Conservation (phyloP, 2,888 invertebrate species). For the Endotricha flammealis region DNA sequence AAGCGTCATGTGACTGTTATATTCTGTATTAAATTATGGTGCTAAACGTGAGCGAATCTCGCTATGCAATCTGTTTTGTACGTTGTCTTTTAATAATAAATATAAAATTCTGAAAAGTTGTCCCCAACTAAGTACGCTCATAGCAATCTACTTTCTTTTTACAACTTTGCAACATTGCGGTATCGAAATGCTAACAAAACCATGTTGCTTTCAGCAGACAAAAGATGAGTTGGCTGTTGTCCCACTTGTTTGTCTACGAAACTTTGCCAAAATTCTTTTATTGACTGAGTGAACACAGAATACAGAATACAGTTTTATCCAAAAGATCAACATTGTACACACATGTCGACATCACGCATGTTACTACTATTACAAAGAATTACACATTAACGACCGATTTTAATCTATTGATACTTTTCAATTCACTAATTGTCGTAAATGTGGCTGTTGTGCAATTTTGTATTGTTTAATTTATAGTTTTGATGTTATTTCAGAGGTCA, state of each 20-base stretch:
- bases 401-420: not conserved
- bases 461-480: constrained; percentile 22
- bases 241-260: constrained; percentile 75
- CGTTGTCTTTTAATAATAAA: not conserved
- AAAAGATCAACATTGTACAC: constrained; percentile 11
- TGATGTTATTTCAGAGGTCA: constrained; percentile 63
- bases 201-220: constrained; percentile 69
- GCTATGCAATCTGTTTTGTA: no score
- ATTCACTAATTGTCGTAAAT: constrained; percentile 1
- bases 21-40: no score
- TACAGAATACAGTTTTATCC: constrained; percentile 23
- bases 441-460: not conserved
- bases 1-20: no score
- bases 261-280: constrained; percentile 77
- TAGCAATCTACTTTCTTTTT: constrained; percentile 36
- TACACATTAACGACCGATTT: not conserved
- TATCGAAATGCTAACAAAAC: constrained; percentile 64
- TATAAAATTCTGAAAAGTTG: constrained; percentile 6
- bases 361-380: not conserved
- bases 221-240: constrained; percentile 75
- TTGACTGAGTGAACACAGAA: constrained; percentile 64
- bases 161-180: constrained; percentile 49
- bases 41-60: no score
- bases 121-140: constrained; percentile 21
- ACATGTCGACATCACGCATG: not conserved